Conservation (phyloP, 2,888 invertebrate species). For the Ischnura elegans region DNA sequence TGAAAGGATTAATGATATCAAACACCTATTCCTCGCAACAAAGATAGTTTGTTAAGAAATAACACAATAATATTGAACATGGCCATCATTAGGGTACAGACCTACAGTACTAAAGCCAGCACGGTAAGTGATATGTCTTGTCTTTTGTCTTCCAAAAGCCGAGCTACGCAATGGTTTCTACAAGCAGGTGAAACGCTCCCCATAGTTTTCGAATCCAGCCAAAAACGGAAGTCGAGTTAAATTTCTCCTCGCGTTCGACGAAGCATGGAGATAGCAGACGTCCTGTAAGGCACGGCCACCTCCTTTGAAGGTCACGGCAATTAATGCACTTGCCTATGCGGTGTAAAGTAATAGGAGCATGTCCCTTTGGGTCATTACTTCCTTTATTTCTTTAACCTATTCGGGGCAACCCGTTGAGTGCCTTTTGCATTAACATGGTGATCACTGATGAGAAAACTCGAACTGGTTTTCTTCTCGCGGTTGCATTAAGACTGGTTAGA, state of each 20-base stretch:
- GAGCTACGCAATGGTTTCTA: no score
- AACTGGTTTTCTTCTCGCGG: not conserved
- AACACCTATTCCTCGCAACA: no score
- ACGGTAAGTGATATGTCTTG: no score
- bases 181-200: not conserved
- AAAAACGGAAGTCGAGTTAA: slow-evolving; percentile 40
- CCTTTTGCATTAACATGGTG: not conserved
- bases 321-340: not conserved
- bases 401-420: not conserved
- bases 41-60: no score
- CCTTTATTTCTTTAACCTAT: no score
- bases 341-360: slow-evolving; percentile 10
- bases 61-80: no score
- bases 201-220: not conserved
- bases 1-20: no score
- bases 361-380: not conserved
- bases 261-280: slow-evolving; percentile 32
- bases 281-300: slow-evolving; percentile 32
- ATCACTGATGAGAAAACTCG: not conserved
- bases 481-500: no score
- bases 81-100: no score
- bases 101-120: no score
- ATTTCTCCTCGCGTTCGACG: slow-evolving; percentile 22
- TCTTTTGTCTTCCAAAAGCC: no score
- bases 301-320: slow-evolving; percentile 28